Conservation (phyloP, 2,113 vertebrate genomes). For the Onychorhynchus coronatus region DNA sequence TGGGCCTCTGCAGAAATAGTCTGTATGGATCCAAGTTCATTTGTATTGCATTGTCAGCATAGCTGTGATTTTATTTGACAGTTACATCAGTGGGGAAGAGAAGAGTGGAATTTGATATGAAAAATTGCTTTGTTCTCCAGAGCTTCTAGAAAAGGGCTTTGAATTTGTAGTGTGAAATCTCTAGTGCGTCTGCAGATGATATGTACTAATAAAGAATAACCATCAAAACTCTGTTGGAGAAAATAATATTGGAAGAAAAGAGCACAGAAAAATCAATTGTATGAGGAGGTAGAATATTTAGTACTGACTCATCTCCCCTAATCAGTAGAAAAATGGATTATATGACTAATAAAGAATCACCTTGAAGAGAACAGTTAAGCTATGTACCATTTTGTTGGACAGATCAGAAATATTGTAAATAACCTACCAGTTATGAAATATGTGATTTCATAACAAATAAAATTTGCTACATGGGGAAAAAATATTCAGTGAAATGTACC, state of each 20-base stretch:
- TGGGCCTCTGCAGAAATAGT: conserved; percentile 47
- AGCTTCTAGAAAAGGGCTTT: conserved; percentile 57
- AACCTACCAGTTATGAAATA: neutral
- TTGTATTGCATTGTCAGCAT: conserved; percentile 66
- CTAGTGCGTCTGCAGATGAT: conserved; percentile 25
- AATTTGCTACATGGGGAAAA: neutral
- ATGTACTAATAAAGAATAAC: conserved; percentile 56
- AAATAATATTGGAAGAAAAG: conserved; percentile 31
- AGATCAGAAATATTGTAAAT: conserved; percentile 5
- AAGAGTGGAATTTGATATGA: conserved; percentile 73
- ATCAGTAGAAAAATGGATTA: conserved; percentile 43
- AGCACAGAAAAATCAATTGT: conserved; percentile 35
- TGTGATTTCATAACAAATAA: neutral
- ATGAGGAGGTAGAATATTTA: conserved; percentile 33
- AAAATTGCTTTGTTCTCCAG: conserved; percentile 74
- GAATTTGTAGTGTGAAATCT: conserved; percentile 45
- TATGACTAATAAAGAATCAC: conserved; percentile 50
- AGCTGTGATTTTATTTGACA: conserved; percentile 67
- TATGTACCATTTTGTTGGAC: neutral
- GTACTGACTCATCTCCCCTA: conserved; percentile 28
- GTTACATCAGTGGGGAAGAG: conserved; percentile 43
- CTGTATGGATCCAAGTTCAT: conserved; percentile 55
- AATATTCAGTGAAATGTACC: neutral
- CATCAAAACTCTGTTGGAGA: conserved; percentile 26
- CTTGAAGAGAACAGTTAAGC: conserved; percentile 33